A percentile compares a stretch with the other conserved stretches of the same genome.
These are phyloP conservation scores for Epistrophella euchroma DNA, from an alignment of 2,888 invertebrate species.

Conservation along the genomic window DNA sequence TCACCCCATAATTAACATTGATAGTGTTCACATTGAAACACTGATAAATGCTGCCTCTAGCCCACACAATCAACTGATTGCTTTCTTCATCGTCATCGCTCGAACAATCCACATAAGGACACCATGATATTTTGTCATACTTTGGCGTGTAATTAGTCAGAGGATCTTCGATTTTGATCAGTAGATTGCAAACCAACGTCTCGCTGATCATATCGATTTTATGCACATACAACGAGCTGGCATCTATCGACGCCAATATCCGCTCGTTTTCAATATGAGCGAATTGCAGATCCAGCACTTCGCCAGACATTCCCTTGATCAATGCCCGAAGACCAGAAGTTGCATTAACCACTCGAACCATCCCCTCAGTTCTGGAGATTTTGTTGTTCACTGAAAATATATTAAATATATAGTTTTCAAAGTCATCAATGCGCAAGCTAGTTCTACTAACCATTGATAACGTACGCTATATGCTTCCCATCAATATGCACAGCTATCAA, in stretches of 20 bases:
- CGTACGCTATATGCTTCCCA: conserved; percentile 95
- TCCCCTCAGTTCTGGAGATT: conserved; percentile 85
- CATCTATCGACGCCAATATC: conserved; percentile 94
- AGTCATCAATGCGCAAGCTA: not conserved
- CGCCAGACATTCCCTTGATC: conserved; percentile 93
- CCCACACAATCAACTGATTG: conserved; percentile 91
- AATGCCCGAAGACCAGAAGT: conserved; percentile 89
- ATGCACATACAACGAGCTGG: conserved; percentile 92
- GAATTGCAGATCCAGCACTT: conserved; percentile 96
- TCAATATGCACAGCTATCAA: conserved; percentile 94
- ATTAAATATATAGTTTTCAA: not conserved
- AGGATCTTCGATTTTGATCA: conserved; percentile 84
- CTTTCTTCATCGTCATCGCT: conserved; percentile 87
- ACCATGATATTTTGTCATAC: conserved; percentile 94
- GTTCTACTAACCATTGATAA: conserved; percentile 90
- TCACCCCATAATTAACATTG: conserved; percentile 81
- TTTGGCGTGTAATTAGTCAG: conserved; percentile 83
- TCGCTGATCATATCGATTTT: conserved; percentile 88
- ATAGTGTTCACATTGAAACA: conserved; percentile 82
- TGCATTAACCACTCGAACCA: conserved; percentile 92
- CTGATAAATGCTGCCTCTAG: conserved; percentile 88
- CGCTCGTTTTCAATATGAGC: conserved; percentile 91
- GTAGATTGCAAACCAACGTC: conserved; percentile 85
- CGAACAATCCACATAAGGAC: conserved; percentile 88
- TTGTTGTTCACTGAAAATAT: conserved; percentile 81